Conservation (phyloP, 2,113 vertebrate species). For the Myotis lucifugus region DNA sequence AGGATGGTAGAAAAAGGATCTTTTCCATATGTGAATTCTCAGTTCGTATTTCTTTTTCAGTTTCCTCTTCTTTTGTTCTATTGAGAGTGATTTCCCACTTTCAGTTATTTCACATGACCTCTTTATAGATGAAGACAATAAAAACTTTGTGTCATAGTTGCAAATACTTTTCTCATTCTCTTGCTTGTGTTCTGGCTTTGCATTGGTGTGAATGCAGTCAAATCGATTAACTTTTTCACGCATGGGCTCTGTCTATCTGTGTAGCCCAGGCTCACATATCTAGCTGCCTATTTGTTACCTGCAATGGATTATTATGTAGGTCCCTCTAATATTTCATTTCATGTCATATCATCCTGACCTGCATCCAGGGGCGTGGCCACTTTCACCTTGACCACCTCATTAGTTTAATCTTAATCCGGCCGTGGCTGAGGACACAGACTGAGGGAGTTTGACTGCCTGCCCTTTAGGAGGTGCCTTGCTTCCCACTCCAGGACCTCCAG, state of each 20-base stretch:
- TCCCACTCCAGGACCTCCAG: background rate
- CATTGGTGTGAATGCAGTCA: background rate
- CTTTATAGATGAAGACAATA: background rate
- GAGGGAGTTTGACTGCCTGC: fast-evolving
- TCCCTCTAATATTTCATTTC: background rate
- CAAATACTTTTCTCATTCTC: background rate
- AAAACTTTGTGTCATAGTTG: background rate
- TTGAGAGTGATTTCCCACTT: background rate
- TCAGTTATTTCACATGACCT: background rate
- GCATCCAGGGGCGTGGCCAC: background rate
- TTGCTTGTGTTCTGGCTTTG: background rate
- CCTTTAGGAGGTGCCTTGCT: background rate
- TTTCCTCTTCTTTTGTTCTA: background rate
- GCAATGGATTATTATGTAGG: background rate
- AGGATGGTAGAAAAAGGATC: background rate
- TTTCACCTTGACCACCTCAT: background rate
- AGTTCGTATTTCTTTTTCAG: background rate
- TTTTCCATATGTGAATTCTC: background rate
- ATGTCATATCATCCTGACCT: background rate
- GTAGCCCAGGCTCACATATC: background rate
- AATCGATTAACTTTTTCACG: background rate
- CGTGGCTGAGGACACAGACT: background rate
- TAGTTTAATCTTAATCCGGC: background rate
- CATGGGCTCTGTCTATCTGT: background rate
- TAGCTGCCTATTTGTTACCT: background rate